Percentiles rank a stretch among this genome's conserved stretches.
Conservation (phyloP, 64 coral and sea anemone genomes). For the Trachythela sp. region DNA sequence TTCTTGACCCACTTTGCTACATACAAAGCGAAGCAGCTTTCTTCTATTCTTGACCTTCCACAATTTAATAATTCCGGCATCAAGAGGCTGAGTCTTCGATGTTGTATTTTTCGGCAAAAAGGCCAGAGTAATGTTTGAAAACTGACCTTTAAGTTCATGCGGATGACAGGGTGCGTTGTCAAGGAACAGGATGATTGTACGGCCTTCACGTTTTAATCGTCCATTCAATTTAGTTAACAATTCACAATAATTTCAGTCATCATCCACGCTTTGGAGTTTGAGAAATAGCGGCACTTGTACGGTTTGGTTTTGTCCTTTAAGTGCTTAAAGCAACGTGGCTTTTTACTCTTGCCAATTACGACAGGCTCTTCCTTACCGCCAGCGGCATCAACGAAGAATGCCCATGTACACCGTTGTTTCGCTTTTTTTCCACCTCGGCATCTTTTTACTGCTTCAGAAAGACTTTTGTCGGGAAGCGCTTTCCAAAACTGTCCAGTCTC, state of each 20-base stretch:
- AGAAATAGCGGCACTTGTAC: neutral
- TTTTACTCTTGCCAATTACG: slow-evolving; percentile 26
- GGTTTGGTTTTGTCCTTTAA: slow-evolving; percentile 23
- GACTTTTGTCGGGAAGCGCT: slow-evolving; percentile 19
- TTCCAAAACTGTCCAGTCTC: neutral
- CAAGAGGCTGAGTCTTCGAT: slow-evolving; percentile 21
- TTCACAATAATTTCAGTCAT: neutral
- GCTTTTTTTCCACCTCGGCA: slow-evolving; percentile 33
- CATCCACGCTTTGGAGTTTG: neutral
- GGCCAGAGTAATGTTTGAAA: slow-evolving; percentile 20
- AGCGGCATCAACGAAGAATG: slow-evolving; percentile 12
- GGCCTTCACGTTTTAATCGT: neutral
- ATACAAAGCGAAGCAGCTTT: slow-evolving; percentile 39
- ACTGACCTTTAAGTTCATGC: neutral
- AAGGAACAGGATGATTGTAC: neutral
- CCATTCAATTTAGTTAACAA: neutral
- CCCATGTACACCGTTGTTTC: slow-evolving; percentile 17
- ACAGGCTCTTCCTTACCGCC: slow-evolving; percentile 11
- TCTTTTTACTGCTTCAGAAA: neutral
- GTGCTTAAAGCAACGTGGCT: slow-evolving; percentile 27
- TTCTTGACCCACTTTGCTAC: slow-evolving; percentile 23
- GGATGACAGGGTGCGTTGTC: slow-evolving; percentile 37
- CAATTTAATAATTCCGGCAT: slow-evolving; percentile 48
- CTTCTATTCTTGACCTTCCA: slow-evolving; percentile 44
- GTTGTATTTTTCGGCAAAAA: slow-evolving; percentile 19